Evolutionary conservation across 2,888 invertebrate genomes (phyloP).

Genomic region (Parelbella ahira): DNA sequence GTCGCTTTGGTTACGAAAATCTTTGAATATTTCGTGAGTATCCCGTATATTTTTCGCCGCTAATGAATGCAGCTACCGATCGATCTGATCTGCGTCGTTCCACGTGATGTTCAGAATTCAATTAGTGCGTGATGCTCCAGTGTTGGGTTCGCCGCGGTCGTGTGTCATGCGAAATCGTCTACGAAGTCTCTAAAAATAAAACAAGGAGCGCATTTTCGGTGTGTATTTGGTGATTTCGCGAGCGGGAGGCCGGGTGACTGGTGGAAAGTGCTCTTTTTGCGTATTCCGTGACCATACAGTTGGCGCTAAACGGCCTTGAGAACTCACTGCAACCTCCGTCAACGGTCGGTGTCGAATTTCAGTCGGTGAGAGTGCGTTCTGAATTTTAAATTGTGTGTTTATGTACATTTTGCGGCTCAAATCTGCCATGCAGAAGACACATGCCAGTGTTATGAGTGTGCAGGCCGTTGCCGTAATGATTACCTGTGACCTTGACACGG

Average conservation of each 20-base stretch:
- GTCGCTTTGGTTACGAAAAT: slow-evolving; percentile 60
- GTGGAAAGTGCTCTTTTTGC: slow-evolving; percentile 63
- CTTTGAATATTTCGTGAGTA: slow-evolving; percentile 64
- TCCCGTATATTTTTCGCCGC: slow-evolving; percentile 45
- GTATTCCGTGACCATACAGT: slow-evolving; percentile 36
- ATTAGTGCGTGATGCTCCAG: slow-evolving; percentile 38
- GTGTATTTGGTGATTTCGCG: slow-evolving; percentile 69
- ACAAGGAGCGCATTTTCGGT: slow-evolving; percentile 64
- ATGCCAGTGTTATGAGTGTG: background rate
- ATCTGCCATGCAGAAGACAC: background rate
- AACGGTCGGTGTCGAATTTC: slow-evolving; percentile 36
- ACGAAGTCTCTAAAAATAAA: slow-evolving; percentile 67
- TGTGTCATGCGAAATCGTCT: slow-evolving; percentile 59
- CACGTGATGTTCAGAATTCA: slow-evolving; percentile 52
- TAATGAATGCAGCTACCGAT: slow-evolving; percentile 51
- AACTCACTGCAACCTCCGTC: slow-evolving; percentile 22
- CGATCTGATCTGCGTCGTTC: slow-evolving; percentile 46
- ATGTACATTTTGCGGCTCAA: background rate
- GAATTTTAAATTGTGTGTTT: slow-evolving; percentile 18
- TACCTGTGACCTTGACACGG: slow-evolving; percentile 20
- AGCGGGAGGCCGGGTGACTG: slow-evolving; percentile 57
- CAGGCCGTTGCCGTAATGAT: background rate
- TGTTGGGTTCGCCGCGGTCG: slow-evolving; percentile 35
- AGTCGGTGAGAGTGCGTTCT: slow-evolving; percentile 25
- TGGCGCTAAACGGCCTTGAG: slow-evolving; percentile 28